phyloP scores from a whole-genome alignment of 2,113 vertebrate genomes.

The Procavia capensis region DNA sequence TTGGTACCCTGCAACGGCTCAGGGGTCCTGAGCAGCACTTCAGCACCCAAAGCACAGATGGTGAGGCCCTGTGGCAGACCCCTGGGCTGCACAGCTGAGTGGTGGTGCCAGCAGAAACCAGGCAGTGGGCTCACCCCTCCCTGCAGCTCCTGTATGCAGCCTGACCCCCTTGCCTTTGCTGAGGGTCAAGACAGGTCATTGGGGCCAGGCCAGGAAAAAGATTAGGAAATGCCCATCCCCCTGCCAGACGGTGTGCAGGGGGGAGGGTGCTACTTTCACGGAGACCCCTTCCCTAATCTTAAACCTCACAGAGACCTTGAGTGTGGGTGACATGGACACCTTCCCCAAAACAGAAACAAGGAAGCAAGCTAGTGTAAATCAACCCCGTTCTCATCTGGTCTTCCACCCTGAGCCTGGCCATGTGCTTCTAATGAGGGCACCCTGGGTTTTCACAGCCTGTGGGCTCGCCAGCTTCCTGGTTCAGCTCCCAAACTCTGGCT shows the following conservation, averaged over 20 bases:
- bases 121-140: not conserved
- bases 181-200: not conserved
- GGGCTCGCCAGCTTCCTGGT: not conserved
- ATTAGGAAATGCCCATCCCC: not conserved
- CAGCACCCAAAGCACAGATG: no score
- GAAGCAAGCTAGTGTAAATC: not conserved
- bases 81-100: no score
- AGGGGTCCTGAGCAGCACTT: no score
- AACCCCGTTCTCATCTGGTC: not conserved
- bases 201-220: not conserved
- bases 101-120: not conserved
- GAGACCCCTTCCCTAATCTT: not conserved
- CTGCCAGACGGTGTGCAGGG: not conserved
- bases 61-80: no score
- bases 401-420: not conserved
- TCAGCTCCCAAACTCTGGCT: no score
- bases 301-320: not conserved
- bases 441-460: not conserved
- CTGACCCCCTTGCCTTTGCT: not conserved
- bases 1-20: no score
- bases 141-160: not conserved
- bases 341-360: not conserved
- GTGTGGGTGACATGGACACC: not conserved
- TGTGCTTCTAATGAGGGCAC: not conserved
- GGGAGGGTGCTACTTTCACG: accelerated